phyloP scores from a whole-genome alignment of 2,113 vertebrate genomes.

The Bombycilla garrulus region DNA sequence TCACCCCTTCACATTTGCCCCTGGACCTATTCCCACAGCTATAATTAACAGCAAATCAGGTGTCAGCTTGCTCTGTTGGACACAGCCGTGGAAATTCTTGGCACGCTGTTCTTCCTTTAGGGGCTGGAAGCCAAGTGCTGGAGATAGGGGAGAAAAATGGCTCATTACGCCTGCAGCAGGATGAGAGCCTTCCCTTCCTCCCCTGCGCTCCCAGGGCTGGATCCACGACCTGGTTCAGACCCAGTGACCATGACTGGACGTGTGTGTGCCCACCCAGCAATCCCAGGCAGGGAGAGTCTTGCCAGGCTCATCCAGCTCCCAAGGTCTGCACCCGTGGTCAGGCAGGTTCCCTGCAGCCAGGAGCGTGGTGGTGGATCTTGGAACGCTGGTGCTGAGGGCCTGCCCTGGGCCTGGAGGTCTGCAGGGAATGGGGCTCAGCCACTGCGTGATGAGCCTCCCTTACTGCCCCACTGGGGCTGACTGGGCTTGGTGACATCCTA shows the following conservation, averaged over 20 bases:
- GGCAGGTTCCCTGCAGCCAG: background rate
- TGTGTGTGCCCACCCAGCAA: background rate
- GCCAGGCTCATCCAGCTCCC: background rate
- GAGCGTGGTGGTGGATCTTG: background rate
- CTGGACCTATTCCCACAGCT: background rate
- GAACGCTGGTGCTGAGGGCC: background rate
- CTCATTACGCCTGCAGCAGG: rapidly evolving
- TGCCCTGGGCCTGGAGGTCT: background rate
- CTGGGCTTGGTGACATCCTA: background rate
- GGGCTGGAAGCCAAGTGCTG: background rate
- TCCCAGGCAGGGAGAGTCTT: background rate
- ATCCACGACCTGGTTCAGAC: background rate
- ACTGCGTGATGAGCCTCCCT: background rate
- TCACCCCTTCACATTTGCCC: background rate
- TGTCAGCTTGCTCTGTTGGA: background rate
- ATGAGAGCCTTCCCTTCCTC: background rate
- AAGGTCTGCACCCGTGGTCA: rapidly evolving
- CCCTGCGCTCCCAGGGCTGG: rapidly evolving
- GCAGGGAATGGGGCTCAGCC: background rate
- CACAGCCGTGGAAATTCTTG: background rate
- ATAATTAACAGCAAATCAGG: constrained; percentile 11
- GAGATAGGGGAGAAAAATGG: background rate
- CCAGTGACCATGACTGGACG: background rate
- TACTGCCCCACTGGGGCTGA: rapidly evolving
- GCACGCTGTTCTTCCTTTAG: background rate